Evolutionary conservation across 30 jellyfish, hydroid and myxozoan species (phyloP), one percentile per base, ranked within the genome.

Genomic region (Aurelia aurita): DNA sequence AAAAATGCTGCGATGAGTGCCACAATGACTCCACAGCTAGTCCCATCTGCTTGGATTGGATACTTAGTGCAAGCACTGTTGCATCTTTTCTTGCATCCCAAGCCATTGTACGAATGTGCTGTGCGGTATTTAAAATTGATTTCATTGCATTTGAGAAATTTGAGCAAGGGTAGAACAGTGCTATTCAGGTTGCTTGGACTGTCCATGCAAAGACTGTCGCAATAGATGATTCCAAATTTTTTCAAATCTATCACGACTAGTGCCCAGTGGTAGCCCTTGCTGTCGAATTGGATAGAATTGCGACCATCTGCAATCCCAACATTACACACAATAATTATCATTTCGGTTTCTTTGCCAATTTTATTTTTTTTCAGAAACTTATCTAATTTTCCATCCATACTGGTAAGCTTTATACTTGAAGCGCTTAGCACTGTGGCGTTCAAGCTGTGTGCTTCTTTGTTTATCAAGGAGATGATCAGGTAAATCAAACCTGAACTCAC

Each of bases 251-350:
- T 55, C 66, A 55, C 66, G 66, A 55, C 66, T 55, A 55, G 12
- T 7, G 66, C 66, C 66, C 66, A 55, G 66, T 55, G 66, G 29
- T 55, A 55, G 28, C 66, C 66, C 66, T 55, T 55, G 66, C 12
- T 55, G 66, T 55, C 66, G 28, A 55, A 55, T 14, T 55, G 66
- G 66, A 55, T 55, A 14, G 66, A 55, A 22, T 55, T 55, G 66
- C 66, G 66, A 55, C 66, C 66, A 55, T 14, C 28, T 12, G 66
- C 10, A 11, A 18, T 55, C 66, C 66, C 66, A 55, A 55, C 66
- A 55, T 55, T 55, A 14, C 66, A 55, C 25, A 55, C 66, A 55
- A 55, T 55, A 14, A 55, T 55, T 0, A 55, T 22, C 66, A 55
- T 55, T 14, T 55, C 28, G 26, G 66, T 18, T 55, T 55, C 66